Base-by-base conservation (phyloP, 2,797 vertebrate genomes). In the Chaetodon trifasciatus region DNA sequence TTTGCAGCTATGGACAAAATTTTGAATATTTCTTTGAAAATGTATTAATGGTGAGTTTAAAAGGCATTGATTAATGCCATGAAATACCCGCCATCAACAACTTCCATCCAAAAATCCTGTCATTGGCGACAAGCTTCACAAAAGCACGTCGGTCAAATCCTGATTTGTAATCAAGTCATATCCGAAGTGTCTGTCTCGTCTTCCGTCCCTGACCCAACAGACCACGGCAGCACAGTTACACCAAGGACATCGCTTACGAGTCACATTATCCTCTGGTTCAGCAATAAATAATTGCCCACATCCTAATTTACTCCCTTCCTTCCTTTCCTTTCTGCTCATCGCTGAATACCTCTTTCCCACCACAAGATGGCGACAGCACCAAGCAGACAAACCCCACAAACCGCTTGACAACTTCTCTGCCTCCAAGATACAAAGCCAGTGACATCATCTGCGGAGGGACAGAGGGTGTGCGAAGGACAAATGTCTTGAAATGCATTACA, bases 401-500 rank as follows among this genome's bases (percentile, higher is more conserved):
- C 70, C 63, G 19, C 68, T 71, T 76, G 70, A 83, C 65, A 85
- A 77, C 80, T 84, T 85, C 72, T 84, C 73, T 80, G 70, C 75
- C 78, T 78, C 61, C 17, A 7, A 86, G 79, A 90, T 86, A 88
- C 84, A 88, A 79, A 91, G 87, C 84, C 87, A 69, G 89, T 93
- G 92, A 93, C 94, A 87, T 93, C 92, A 93, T 91, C 91, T 73
- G 83, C 79, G 35, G 81, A 89, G 90, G 86, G 90, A 92, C 86
- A 91, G 90, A 92, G 94, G 93, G 90, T 90, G 92, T 69, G 79
- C 90, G 91, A 93, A 95, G 93, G 94, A 95, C 94, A 91, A 94
- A 91, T 79, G 91, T 93, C 92, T 90, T 83, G 84, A 88, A 91
- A 87, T 78, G 89, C 89, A 91, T 94, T 87, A 94, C 93, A 93